phyloP scores from a whole-genome alignment of 2,113 vertebrate genomes.

The Ochotona curzoniae region DNA sequence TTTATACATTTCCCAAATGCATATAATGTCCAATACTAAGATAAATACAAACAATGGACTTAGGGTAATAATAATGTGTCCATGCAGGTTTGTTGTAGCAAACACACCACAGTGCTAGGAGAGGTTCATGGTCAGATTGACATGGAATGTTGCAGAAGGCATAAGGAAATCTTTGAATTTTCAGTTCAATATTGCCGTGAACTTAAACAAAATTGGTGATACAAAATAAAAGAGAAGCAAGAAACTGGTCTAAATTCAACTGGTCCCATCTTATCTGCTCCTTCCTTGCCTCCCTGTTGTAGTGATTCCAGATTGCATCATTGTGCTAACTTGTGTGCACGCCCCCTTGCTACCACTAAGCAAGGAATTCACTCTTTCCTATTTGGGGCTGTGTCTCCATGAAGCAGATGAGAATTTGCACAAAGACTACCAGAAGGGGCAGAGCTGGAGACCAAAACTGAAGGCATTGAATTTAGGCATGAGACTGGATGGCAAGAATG shows the following conservation, averaged over 20 bases:
- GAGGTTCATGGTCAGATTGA: not conserved
- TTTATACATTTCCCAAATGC: not conserved
- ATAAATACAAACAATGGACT: not conserved
- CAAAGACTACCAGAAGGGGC: not conserved
- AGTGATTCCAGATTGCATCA: not conserved
- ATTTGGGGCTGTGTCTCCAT: not conserved
- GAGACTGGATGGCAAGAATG: not conserved
- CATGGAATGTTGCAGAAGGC: not conserved
- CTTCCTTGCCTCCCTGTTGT: not conserved
- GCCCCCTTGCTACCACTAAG: not conserved
- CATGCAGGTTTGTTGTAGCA: not conserved
- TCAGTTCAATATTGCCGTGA: not conserved
- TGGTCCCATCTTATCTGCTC: not conserved
- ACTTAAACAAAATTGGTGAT: not conserved
- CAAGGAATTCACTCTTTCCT: not conserved
- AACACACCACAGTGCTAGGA: not conserved
- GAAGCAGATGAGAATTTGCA: conserved; percentile 12
- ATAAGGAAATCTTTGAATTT: not conserved
- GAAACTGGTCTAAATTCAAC: not conserved
- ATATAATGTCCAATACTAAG: not conserved
- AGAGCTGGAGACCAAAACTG: not conserved
- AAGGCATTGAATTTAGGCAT: not conserved
- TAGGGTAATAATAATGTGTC: not conserved
- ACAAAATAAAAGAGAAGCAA: not conserved
- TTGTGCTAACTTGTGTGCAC: not conserved